These are phyloP conservation scores for Aotus griseimembra DNA, from an alignment of 2,797 vertebrate species.

Conservation along the genomic window DNA sequence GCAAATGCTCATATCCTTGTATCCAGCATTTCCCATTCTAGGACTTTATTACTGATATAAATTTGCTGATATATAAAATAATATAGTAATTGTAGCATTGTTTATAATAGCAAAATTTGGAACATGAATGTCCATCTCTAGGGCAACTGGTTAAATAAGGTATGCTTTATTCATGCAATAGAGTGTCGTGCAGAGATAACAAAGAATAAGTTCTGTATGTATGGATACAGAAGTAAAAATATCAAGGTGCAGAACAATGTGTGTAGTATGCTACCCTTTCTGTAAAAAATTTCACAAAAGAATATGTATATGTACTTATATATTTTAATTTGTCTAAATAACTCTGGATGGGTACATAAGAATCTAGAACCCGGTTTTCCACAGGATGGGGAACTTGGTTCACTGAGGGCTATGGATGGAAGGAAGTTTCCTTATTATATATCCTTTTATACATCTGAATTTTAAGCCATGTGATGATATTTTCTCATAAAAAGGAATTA, in stretches of 20 bases:
- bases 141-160: background rate
- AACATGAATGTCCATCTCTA: background rate
- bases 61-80: background rate
- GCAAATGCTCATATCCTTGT: background rate
- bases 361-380: constrained; percentile 25
- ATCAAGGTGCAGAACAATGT: background rate
- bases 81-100: background rate
- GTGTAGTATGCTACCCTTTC: background rate
- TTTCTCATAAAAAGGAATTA: background rate
- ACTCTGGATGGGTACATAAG: background rate
- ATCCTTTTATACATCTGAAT: background rate
- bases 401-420: background rate
- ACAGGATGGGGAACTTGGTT: background rate
- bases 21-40: background rate
- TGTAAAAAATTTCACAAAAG: background rate
- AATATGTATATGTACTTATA: background rate
- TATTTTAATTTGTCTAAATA: background rate
- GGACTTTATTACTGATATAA: constrained; percentile 8
- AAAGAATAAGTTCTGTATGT: background rate
- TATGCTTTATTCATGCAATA: background rate
- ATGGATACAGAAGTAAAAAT: background rate
- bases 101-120: constrained; percentile 8
- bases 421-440: background rate
- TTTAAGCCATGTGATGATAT: background rate
- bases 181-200: background rate